Evolutionary conservation across 2,888 invertebrate genomes (phyloP), one percentile per base, ranked within the genome.

Genomic region (Melanostoma scalare): DNA sequence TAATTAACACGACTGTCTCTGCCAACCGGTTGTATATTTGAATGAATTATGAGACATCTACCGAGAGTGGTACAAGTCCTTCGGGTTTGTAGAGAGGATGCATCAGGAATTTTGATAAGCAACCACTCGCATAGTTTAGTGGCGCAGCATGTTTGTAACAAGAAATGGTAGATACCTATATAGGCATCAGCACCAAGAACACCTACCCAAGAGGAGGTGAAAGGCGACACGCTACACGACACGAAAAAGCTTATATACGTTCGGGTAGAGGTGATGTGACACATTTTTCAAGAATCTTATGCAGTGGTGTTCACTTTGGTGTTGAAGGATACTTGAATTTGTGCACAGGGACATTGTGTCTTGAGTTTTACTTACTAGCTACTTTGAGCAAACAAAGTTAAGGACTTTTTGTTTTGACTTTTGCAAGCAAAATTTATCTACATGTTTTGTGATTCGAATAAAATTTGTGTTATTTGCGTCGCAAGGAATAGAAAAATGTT

Each of bases 41-140:
- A 81, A 81, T 81, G 71, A 81, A 81, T 81, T 81, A 81, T 72
- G 72, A 72, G 81, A 72, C 77, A 81, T 81, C 71, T 77, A 77
- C 81, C 38, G 60, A 77, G 77, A 61, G 36, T 72, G 76, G 81
- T 67, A 55, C 60, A 55, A 68, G 79, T 68, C 71, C 72, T 61
- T 81, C 6, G 71, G 60, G 65, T 69, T 65, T 77, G 10, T 48
- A 5, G 53, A 1, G 48, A 52, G 67, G 61, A 71, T 72, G 81
- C 77, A 77, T 77, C 67, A 77, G 77, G 72, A 81, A 81, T 81
- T 81, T 77, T 72, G 72, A 81, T 77, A 77, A 77, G 77, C 44
- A 20, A 20, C 20, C 20, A 20, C 42, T 55, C 36, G 52, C 63
- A 60, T 42, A 38, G 33, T 60, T 42, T 31, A 63, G 36, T n/a